Conservation (phyloP, 2,113 vertebrate genomes). For the Martes martes region DNA sequence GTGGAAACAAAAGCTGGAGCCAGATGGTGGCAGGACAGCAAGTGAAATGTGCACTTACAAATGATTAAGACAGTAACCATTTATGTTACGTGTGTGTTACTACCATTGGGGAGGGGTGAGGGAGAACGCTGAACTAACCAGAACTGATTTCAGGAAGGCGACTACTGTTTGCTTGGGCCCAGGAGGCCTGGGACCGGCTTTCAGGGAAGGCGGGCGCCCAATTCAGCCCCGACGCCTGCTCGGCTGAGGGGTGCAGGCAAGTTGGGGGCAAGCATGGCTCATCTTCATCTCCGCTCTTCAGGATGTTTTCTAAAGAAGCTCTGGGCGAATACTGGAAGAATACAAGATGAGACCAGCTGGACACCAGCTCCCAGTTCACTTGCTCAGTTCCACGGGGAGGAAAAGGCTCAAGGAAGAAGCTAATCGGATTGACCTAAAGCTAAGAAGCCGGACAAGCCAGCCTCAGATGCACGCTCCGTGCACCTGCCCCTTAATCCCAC, state of each 20-base stretch:
- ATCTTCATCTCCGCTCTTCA: neutral
- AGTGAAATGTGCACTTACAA: neutral
- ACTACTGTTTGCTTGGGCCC: neutral
- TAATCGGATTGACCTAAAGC: neutral
- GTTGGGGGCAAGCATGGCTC: accelerated
- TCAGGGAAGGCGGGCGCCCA: accelerated
- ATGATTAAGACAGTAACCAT: accelerated
- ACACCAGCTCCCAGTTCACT: neutral
- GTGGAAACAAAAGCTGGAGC: neutral
- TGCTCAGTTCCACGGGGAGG: neutral
- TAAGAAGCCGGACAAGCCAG: neutral
- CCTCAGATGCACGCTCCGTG: accelerated
- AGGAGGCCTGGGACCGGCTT: neutral
- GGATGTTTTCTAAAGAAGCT: neutral
- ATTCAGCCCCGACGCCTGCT: neutral
- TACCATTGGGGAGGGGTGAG: neutral
- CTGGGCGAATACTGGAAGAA: neutral
- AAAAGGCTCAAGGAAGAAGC: neutral
- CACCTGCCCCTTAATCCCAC: accelerated
- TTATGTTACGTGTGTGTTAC: neutral
- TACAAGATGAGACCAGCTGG: neutral
- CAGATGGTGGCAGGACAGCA: accelerated
- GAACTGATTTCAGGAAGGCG: neutral
- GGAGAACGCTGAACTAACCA: neutral
- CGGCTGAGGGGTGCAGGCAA: neutral